Conservation (phyloP, 2,888 invertebrate genomes). For the Ditula angustiorana region DNA sequence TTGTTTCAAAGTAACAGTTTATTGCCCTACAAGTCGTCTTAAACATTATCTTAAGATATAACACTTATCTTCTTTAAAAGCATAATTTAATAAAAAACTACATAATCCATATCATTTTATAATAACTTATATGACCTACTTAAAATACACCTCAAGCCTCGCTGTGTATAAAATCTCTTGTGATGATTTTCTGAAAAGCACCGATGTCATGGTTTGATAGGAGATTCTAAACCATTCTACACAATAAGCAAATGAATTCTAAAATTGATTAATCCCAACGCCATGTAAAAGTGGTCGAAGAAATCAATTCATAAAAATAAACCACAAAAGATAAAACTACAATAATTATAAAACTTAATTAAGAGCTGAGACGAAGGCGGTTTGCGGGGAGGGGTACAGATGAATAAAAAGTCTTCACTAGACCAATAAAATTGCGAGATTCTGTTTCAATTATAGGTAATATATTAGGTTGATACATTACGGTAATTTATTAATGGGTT, state of each 20-base stretch:
- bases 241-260: constrained; percentile 5
- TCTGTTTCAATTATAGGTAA: too few species aligned
- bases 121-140: constrained; percentile 16
- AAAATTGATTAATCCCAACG: constrained; percentile 8
- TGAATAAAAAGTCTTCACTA: too few species aligned
- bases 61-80: constrained; percentile 63
- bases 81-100: constrained; percentile 38
- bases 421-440: too few species aligned
- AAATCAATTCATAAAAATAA: constrained; percentile 8
- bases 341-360: too few species aligned
- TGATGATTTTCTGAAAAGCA: constrained; percentile 51
- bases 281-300: constrained; percentile 36
- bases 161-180: constrained; percentile 51
- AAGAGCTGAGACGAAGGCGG: too few species aligned
- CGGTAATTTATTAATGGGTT: too few species aligned
- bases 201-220: constrained; percentile 48
- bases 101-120: constrained; percentile 14
- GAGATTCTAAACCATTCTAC: constrained; percentile 34
- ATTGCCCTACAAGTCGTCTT: constrained; percentile 42
- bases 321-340: not conserved
- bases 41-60: constrained; percentile 59
- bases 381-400: too few species aligned
- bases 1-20: constrained; percentile 38
- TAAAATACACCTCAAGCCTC: constrained; percentile 55
- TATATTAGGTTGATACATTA: too few species aligned